Percentiles rank a stretch among this genome's conserved stretches.
These are phyloP conservation scores for Semotilus atromaculatus DNA, from an alignment of 2,797 vertebrate species.

Conservation along the genomic window DNA sequence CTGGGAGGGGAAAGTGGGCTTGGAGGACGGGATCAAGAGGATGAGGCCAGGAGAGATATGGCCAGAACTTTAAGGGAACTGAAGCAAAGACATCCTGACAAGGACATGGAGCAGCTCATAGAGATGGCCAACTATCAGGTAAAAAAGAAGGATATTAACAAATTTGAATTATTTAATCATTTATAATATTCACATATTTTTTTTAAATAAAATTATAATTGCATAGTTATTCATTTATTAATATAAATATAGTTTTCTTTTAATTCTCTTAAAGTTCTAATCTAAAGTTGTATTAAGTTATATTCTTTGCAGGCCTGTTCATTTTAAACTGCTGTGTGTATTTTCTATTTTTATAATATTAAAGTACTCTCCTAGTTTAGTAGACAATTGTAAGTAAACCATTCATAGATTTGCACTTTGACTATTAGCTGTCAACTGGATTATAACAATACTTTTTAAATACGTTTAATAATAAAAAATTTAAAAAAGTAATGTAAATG, in stretches of 20 bases:
- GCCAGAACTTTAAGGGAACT: constrained; percentile 83
- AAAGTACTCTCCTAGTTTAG: neutral
- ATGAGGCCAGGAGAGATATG: constrained; percentile 84
- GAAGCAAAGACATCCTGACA: constrained; percentile 84
- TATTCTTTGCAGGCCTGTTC: neutral
- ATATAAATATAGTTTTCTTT: neutral
- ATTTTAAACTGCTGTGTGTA: neutral
- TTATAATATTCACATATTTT: neutral
- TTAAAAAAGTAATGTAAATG: neutral
- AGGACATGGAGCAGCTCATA: constrained; percentile 87
- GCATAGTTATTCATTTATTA: neutral
- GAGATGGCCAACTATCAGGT: constrained; percentile 88
- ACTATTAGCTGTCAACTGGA: neutral
- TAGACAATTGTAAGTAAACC: neutral
- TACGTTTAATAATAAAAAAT: too few species aligned
- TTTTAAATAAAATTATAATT: neutral
- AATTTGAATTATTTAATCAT: neutral
- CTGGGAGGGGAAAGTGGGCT: constrained; percentile 70
- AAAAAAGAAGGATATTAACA: neutral
- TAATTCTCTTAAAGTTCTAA: neutral
- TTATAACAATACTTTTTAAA: neutral
- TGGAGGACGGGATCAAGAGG: constrained; percentile 74
- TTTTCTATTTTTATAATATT: neutral
- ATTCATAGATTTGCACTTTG: neutral
- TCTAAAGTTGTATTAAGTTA: neutral